Percentiles rank a stretch among this genome's conserved stretches.
Conservation (phyloP, 2,888 invertebrate species). For the Pteria penguin region DNA sequence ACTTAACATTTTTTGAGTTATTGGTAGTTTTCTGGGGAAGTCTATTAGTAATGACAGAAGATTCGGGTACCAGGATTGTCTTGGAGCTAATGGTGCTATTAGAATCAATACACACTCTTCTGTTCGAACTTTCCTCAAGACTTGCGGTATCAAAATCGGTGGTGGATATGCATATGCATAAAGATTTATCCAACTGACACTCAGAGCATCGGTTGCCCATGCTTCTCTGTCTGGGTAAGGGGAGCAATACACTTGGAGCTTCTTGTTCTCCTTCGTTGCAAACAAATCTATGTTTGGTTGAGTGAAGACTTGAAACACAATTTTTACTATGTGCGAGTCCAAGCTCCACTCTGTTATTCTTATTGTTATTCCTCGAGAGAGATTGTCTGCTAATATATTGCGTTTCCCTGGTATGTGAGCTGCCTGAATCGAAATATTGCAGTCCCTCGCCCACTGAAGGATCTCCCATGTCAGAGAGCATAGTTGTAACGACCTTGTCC, state of each 20-base stretch:
- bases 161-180: conserved; percentile 11
- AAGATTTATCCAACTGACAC: background rate
- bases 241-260: conserved; percentile 2
- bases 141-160: conserved; percentile 1
- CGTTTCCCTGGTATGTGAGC: conserved; percentile 8
- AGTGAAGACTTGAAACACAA: background rate
- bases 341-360: conserved; percentile 7
- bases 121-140: background rate
- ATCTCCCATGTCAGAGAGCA: background rate
- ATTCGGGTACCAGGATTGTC: conserved; percentile 3
- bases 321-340: background rate
- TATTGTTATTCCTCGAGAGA: background rate
- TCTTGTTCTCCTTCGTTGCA: too few species aligned
- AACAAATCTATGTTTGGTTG: background rate
- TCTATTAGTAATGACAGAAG: background rate
- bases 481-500: background rate
- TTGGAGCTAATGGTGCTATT: conserved; percentile 5
- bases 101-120: conserved; percentile 1
- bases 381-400: too few species aligned
- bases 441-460: background rate
- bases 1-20: background rate
- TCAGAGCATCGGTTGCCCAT: too few species aligned
- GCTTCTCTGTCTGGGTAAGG: too few species aligned
- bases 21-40: background rate
- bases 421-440: background rate